Base-by-base conservation (phyloP, 2,888 invertebrate species). In the Therioaphis trifolii region DNA sequence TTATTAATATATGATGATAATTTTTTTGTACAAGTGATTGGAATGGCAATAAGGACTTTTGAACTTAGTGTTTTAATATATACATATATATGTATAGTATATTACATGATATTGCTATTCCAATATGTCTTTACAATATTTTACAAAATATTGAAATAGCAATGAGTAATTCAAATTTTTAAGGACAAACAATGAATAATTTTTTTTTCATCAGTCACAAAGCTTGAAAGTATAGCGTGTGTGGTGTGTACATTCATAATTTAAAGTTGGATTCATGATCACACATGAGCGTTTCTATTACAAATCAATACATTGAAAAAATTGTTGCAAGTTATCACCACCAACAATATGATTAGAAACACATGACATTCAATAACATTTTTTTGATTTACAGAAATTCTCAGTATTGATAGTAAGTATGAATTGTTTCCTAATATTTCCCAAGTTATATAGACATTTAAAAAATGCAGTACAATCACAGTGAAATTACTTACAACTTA, bases 111-210 rank as follows among this genome's bases (percentile, higher is more conserved):
- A 61, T 61, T 61, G 27, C 15, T 61, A 76, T 76, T 76, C 43
- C 43, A 61, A 43, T 43, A 75, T 18, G 5, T 15, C 3, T 35
- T 74, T 52, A 52, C 9, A 76, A 61, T 61, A 27, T 43, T 43
- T 43, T 61, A 76, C 40, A 43, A 61, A 61, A 61, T 76, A 9
- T 76, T 76, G 46, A 61, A 76, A 63, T 76, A 76, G 27, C 3
- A 76, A 63, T 46, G 24, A 63, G 12, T 58, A 75, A 7, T 40
- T 63, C 43, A 63, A 29, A 63, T 29, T 61, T 63, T 61, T 29
- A 35, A 63, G 43, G 63, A 61, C 43, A 2, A 61, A 43, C 43
- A 61, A 27, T 61, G 43, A 74, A 55, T 21, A 21, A 66, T 75
- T 52, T 52, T 58, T 58, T 58, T 21, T 21, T 58, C 7, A n/a